Percentiles rank a stretch among this genome's conserved stretches.
phyloP scores from a whole-genome alignment of 2,113 vertebrate genomes.

The Pachyramphus minor region DNA sequence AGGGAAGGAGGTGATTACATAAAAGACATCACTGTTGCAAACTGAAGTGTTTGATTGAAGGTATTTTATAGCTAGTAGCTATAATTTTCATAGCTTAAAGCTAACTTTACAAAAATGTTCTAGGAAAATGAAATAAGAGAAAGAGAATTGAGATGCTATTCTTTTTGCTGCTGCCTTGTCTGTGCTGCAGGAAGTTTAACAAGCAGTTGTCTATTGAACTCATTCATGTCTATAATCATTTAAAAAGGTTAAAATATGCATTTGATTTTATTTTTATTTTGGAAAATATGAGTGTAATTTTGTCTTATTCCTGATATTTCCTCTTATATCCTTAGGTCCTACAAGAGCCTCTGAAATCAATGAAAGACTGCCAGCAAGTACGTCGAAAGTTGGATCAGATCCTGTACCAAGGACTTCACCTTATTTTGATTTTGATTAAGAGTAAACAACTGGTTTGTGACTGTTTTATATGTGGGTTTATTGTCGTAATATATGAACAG shows the following conservation, averaged over 20 bases:
- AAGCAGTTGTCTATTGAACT: not conserved
- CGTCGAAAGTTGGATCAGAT: not conserved
- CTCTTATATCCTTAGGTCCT: not conserved
- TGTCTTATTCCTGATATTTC: not conserved
- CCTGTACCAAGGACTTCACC: not conserved
- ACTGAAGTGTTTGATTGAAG: not conserved
- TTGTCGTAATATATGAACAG: not conserved
- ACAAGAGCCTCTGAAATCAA: not conserved
- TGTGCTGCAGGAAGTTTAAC: not conserved
- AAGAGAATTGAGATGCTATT: not conserved
- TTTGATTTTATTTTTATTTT: not conserved
- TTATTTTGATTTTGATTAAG: not conserved
- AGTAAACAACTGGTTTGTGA: not conserved
- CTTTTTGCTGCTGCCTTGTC: not conserved
- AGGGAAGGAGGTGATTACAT: not conserved
- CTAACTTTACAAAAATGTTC: not conserved
- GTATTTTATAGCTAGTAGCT: not conserved
- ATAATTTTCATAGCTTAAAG: not conserved
- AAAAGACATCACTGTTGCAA: not conserved
- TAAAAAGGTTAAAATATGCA: not conserved
- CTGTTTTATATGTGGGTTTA: not conserved
- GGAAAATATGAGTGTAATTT: not conserved
- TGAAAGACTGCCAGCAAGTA: not conserved
- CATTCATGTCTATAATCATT: fast-evolving
- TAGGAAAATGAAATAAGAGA: not conserved